A percentile compares a stretch with the other conserved stretches of the same genome.
Evolutionary conservation across 2,797 vertebrate genomes (phyloP).

Genomic region (Antennarius maculatus): DNA sequence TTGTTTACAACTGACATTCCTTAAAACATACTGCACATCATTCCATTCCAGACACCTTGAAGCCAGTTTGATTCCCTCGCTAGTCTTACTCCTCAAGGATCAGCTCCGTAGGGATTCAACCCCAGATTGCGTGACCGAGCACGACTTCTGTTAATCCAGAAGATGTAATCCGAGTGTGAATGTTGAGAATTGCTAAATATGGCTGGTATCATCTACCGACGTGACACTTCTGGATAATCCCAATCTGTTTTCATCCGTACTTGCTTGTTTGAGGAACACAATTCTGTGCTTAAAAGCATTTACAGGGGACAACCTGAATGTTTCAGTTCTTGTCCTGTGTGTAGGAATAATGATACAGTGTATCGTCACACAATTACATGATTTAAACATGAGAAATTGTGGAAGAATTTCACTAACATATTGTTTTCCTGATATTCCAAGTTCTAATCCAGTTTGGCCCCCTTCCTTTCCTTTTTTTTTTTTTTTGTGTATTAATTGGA

Average conservation of each 20-base stretch:
- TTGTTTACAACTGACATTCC: conserved; percentile 62
- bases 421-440: conserved; percentile 22
- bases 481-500: conserved; percentile 23
- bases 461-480: conserved; percentile 17
- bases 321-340: neutral
- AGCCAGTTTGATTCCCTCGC: conserved; percentile 39
- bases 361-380: conserved; percentile 9
- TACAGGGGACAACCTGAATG: conserved; percentile 5
- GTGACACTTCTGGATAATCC: conserved; percentile 6
- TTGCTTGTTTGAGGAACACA: conserved; percentile 15
- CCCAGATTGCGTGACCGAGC: conserved; percentile 22
- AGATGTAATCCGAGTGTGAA: conserved; percentile 16
- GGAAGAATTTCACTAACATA: neutral
- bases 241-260: neutral
- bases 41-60: conserved; percentile 52
- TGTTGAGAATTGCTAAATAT: neutral
- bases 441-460: conserved; percentile 3
- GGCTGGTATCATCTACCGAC: conserved; percentile 2
- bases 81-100: conserved; percentile 18
- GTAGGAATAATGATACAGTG: neutral
- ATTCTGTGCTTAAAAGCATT: conserved; percentile 5
- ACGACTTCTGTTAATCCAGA: conserved; percentile 25
- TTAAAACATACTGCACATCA: conserved; percentile 57
- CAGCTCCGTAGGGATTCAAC: conserved; percentile 1
- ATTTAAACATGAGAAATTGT: conserved; percentile 4